These are phyloP conservation scores for Desoria tigrina DNA, from an alignment of 2,888 invertebrate genomes.

Conservation along the genomic window DNA sequence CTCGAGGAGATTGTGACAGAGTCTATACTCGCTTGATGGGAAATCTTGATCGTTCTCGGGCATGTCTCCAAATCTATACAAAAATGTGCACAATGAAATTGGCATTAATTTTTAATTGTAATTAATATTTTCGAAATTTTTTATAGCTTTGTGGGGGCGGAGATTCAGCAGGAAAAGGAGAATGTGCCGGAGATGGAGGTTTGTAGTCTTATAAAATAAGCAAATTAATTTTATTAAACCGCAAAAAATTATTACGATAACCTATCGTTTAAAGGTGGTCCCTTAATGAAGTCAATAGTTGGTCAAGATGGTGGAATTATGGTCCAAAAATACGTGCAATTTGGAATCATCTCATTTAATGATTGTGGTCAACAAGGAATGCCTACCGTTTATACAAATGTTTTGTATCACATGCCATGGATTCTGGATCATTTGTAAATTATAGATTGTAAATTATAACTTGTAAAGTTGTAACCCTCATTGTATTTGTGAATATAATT, in stretches of 20 bases:
- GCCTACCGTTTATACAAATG: conserved; percentile 50
- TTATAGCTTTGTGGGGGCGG: conserved; percentile 46
- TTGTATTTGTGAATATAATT: background rate
- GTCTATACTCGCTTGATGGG: conserved; percentile 41
- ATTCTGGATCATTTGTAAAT: conserved; percentile 43
- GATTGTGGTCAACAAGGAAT: conserved; percentile 50
- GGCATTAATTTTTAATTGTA: too few species aligned
- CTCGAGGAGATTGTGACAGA: conserved; percentile 35
- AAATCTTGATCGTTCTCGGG: conserved; percentile 38
- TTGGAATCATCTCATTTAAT: conserved; percentile 43
- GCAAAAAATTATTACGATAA: background rate
- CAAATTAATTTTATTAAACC: background rate
- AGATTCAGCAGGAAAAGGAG: conserved; percentile 35
- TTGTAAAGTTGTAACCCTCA: background rate
- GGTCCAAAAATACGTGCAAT: conserved; percentile 32
- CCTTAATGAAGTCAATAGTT: background rate
- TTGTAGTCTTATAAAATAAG: conserved; percentile 36
- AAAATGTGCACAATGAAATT: background rate
- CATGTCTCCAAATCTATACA: conserved; percentile 16
- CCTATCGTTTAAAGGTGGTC: conserved; percentile 9
- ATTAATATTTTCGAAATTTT: background rate
- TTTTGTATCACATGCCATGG: conserved; percentile 50
- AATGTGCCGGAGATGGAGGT: conserved; percentile 45
- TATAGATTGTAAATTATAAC: too few species aligned
- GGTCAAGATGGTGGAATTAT: background rate